Base-by-base conservation (phyloP, 1,140 invertebrate species). In the Platyura marginata region DNA sequence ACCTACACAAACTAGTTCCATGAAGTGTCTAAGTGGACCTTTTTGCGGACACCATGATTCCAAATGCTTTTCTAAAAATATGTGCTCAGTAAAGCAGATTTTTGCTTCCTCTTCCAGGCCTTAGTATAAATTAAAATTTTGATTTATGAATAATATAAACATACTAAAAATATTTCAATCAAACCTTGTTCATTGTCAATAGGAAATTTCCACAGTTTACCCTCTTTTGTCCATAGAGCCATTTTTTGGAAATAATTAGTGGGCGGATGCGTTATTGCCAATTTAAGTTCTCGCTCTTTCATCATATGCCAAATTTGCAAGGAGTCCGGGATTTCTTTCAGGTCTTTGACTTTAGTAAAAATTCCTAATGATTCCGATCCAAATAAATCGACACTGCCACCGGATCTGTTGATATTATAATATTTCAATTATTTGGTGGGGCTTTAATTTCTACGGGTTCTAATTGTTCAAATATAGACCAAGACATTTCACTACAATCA, bases 141-240 rank as follows among this genome's bases (percentile, higher is more conserved):
- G n/a, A n/a, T n/a, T n/a, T n/a, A n/a, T n/a, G n/a, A n/a, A n/a
- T 13, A 29, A 29, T 29, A 8, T 29, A 8, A 29, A 29, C 13
- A 29, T 8, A 29, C 13, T 29, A 13, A 29, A 29, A 29, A 29
- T 8, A 29, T 29, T 6, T n/a, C n/a, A n/a, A n/a, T 6, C 42
- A 48, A 65, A 88, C 88, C 93, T 74, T 88, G 81, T 66, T 98
- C 93, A 70, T 98, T 98, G 61, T 98, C 69, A 44, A 98, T 93
- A 10, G 95, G 95, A 61, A 96, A 98, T 41, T 82, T 77, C 94
- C 94, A 98, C 8, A 97, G 51, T 67, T 92, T 95, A 36, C 88
- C 89, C 61, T 92, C 75, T 40, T 94, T 76, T 0, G 94, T 98
- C 89, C 89, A 95, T 39, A 77, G 53, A 43, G 91, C 87, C 75